Base-by-base conservation (phyloP, 2,888 invertebrate genomes). In the Lasioglossum morio region DNA sequence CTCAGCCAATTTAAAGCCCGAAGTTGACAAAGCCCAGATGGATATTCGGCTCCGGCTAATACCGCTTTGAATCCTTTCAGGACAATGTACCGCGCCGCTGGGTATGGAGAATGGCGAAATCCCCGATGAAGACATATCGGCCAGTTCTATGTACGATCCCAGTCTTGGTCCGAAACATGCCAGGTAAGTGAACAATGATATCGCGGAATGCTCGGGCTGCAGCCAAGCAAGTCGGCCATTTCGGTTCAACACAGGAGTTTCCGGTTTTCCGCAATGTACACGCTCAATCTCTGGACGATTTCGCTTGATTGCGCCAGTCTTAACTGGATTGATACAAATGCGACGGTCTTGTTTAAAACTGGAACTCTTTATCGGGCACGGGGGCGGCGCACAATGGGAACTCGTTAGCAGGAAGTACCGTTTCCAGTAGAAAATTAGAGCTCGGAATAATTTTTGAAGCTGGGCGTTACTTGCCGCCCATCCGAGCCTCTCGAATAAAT, bases 71-170 rank as follows among this genome's bases (percentile, higher is more conserved):
- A 92, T 93, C 93, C 91, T 95, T 95, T 90, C 93, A 95, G 95
- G 93, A 92, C 94, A 94, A 94, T 95, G 95, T 90, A 92, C 87
- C 83, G 88, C 91, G 78, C 92, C 94, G 73, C 89, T 95, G 92
- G 95, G 95, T 85, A 94, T 95, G 95, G 94, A 94, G 92, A 94
- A 89, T 89, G 94, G 95, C 87, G 94, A 95, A 91, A 95, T 95
- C 92, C 93, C 94, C 82, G 94, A 95, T 90, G 95, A 95, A 92
- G 95, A 95, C 92, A 95, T 95, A 92, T 92, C 94, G 80, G 95
- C 95, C 80, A 95, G 95, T 89, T 94, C 95, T 82, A 94, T 94
- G 93, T 95, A 94, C 91, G 94, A 94, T 90, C 94, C 94, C 34
- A 95, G 94, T 83, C 94, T 95, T 77, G 94, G 94, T 75, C 95